Conservation (phyloP, 2,113 vertebrate species). For the Lathamus discolor region DNA sequence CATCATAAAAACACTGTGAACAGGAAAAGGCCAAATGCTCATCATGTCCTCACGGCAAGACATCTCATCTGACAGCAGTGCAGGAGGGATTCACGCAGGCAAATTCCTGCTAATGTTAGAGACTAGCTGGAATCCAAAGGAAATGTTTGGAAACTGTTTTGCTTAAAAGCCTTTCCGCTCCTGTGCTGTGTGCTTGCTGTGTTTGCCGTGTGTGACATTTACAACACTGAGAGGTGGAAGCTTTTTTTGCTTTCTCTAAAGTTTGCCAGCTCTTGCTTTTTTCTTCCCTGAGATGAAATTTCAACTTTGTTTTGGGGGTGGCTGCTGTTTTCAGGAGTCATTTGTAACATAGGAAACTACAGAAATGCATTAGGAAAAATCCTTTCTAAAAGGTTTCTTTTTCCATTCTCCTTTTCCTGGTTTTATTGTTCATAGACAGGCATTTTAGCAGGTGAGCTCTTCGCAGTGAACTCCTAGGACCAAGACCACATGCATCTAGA, state of each 20-base stretch:
- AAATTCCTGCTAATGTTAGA: neutral
- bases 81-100: conserved; percentile 6
- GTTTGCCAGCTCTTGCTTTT: neutral
- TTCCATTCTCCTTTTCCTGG: neutral
- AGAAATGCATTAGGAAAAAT: neutral
- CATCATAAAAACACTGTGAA: neutral
- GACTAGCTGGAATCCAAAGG: neutral
- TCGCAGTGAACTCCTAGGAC: neutral
- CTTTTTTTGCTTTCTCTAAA: neutral
- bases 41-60: neutral
- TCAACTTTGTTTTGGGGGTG: neutral
- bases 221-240: neutral
- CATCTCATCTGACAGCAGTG: conserved; percentile 11
- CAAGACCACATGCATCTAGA: fast-evolving
- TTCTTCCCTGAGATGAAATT: neutral
- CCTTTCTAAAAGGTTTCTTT: neutral
- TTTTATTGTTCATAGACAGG: neutral
- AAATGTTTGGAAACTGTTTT: neutral
- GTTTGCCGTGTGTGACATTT: neutral
- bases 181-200: neutral
- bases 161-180: neutral
- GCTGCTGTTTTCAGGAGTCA: neutral
- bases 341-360: neutral
- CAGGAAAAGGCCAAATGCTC: conserved; percentile 25
- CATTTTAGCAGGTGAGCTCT: neutral